Evolutionary conservation across 2,797 vertebrate genomes (phyloP), one percentile per base, ranked within the genome.

Genomic region (Kryptolebias ocellatus): DNA sequence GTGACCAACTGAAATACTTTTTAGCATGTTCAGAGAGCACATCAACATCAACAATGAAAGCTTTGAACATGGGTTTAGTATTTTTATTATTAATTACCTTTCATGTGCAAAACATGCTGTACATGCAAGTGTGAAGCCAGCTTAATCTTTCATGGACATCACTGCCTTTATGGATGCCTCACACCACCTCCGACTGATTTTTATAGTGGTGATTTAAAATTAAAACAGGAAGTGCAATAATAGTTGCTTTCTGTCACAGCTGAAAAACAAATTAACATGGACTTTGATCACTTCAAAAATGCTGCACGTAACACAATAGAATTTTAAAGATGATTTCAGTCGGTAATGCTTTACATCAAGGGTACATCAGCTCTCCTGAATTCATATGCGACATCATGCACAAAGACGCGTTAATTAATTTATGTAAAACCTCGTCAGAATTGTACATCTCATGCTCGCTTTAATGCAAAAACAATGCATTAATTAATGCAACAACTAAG

Each of bases 71-170:
- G 45, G 55, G 60, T 56, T 47, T 60, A 24, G 62, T 42, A 20
- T 42, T 73, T 74, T 51, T 66, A 64, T 54, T 70, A 51, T 57
- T 73, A 74, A 78, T 83, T 67, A 61, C 61, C 57, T 54, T 59
- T 67, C 58, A 59, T 67, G 37, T 49, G 61, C 42, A 63, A 72
- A 39, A 12, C 9, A 39, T 39, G 59, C 24, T 42, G 20, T n/a
- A 51, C 66, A 60, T 4, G 20, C 62, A 16, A 39, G 31, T 49
- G 18, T 62, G 61, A 54, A 60, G 56, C 57, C 29, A 62, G 64
- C 61, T 49, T 63, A 37, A 10, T 39, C 2, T 39, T 70, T 18
- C 62, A 71, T 83, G 15, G 15, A 45, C 44, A 45, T 46, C 29
- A 20, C 51, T 17, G 55, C 49, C 15, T 64, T 53, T 46, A 39